Conservation (phyloP, 2,797 vertebrate species). For the Anabacerthia variegaticeps region DNA sequence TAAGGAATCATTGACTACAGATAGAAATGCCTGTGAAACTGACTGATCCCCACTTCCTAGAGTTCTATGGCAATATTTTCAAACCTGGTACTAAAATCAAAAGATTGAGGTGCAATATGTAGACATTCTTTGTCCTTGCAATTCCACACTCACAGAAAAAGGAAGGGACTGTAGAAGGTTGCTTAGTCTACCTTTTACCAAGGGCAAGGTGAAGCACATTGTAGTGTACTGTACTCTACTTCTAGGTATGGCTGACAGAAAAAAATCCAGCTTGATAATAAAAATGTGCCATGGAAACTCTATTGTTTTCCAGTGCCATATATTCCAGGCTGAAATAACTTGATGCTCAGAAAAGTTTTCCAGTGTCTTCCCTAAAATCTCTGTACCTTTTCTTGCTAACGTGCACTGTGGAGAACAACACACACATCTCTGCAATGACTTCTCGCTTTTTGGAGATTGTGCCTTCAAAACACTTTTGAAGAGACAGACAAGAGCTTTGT, state of each 20-base stretch:
- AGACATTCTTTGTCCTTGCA: neutral
- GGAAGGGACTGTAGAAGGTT: neutral
- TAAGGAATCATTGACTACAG: neutral
- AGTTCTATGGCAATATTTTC: neutral
- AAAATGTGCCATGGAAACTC: neutral
- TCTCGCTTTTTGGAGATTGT: neutral
- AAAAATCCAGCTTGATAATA: neutral
- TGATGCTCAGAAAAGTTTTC: neutral
- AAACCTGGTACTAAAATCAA: neutral
- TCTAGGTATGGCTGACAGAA: neutral
- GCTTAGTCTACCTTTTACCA: neutral
- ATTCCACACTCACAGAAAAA: neutral
- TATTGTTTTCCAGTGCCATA: neutral
- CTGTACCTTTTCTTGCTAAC: neutral
- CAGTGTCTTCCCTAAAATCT: neutral
- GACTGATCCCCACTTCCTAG: neutral
- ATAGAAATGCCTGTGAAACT: neutral
- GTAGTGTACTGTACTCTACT: neutral
- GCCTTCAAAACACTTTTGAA: neutral
- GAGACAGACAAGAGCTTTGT: neutral
- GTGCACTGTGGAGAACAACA: neutral
- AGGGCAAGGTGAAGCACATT: neutral
- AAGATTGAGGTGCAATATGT: neutral
- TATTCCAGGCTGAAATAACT: neutral
- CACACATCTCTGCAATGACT: neutral